Evolutionary conservation across 2,113 vertebrate genomes (phyloP).

Genomic region (Bolborhynchus lineola): DNA sequence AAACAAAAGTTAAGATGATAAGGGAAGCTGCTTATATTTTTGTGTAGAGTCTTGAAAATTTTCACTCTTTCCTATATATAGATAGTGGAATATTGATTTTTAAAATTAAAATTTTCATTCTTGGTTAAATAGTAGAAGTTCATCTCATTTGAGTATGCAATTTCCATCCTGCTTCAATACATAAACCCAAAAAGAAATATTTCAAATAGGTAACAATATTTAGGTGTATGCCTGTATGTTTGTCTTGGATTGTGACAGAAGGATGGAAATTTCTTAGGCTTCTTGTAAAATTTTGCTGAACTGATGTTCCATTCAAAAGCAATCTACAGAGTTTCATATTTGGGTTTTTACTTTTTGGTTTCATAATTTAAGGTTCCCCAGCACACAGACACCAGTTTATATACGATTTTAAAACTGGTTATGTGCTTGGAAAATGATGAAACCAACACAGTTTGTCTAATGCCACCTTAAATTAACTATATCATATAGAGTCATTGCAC

Average conservation of each 20-base stretch:
- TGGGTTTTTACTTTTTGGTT: no score
- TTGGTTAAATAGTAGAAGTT: background rate
- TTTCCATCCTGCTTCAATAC: background rate
- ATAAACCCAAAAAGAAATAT: background rate
- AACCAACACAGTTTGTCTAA: background rate
- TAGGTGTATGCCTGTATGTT: background rate
- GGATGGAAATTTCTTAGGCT: background rate
- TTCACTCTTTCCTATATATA: background rate
- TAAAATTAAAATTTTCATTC: background rate
- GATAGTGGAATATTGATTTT: background rate
- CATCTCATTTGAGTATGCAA: background rate
- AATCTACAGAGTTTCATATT: background rate
- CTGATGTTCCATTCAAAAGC: background rate
- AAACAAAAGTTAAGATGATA: background rate
- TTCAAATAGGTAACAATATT: background rate
- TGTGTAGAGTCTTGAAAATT: background rate
- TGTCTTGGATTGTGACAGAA: background rate
- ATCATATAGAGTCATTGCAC: background rate
- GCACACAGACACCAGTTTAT: background rate
- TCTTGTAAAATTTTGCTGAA: background rate
- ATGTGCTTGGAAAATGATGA: background rate
- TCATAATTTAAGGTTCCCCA: background rate
- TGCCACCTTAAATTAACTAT: background rate
- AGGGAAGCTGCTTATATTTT: background rate
- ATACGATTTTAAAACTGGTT: background rate